phyloP scores from a whole-genome alignment of 2,888 invertebrate genomes.

The Antitype chi region DNA sequence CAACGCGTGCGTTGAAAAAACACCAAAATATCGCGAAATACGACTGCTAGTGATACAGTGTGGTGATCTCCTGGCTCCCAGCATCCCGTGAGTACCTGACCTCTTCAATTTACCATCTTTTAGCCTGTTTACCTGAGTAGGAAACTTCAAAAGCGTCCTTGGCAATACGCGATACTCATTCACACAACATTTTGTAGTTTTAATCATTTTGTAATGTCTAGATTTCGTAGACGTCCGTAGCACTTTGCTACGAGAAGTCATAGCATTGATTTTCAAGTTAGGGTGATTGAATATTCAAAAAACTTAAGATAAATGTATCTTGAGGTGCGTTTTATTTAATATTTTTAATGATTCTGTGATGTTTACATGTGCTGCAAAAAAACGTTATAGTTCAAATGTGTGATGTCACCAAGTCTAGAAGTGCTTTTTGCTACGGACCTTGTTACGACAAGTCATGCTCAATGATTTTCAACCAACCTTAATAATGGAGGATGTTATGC shows the following conservation, averaged over 20 bases:
- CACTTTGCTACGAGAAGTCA: background rate
- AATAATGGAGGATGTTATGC: background rate
- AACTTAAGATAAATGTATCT: background rate
- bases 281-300: background rate
- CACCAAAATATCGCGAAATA: too few species aligned
- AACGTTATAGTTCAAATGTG: too few species aligned
- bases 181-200: background rate
- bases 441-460: background rate
- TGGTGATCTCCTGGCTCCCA: too few species aligned
- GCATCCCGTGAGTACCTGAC: too few species aligned
- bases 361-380: background rate
- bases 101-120: too few species aligned
- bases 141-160: too few species aligned
- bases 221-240: conserved; percentile 2
- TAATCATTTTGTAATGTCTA: background rate
- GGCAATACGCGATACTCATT: too few species aligned
- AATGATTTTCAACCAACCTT: background rate
- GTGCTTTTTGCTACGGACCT: background rate
- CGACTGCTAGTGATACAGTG: too few species aligned
- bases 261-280: background rate
- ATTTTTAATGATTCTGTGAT: background rate
- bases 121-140: too few species aligned
- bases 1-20: too few species aligned
- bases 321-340: background rate
- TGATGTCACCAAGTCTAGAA: background rate